Percentiles rank a stretch among this genome's conserved stretches.
Evolutionary conservation across 1,140 invertebrate species (phyloP).

Genomic region (Heterodera schachtii): DNA sequence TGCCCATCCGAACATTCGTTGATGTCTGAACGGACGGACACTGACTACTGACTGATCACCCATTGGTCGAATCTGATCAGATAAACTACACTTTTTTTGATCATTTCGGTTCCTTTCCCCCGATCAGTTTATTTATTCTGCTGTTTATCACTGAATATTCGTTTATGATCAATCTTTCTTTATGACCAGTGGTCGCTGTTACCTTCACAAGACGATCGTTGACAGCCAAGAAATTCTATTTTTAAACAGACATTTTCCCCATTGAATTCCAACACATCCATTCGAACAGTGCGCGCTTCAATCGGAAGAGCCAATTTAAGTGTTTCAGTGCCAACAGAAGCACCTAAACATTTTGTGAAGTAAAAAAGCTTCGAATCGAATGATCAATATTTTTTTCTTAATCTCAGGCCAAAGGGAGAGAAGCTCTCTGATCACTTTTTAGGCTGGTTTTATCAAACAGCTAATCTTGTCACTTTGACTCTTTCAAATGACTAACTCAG

Average conservation of each 20-base stretch:
- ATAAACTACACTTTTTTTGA: too few species aligned
- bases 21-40: conserved; percentile 71
- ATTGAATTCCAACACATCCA: conserved; percentile 84
- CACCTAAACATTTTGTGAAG: too few species aligned
- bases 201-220: conserved; percentile 79
- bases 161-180: neutral
- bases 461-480: too few species aligned
- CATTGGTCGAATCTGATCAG: neutral
- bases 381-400: too few species aligned
- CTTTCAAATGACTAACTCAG: too few species aligned
- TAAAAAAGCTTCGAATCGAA: too few species aligned
- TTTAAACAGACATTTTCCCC: conserved; percentile 81
- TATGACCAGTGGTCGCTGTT: neutral
- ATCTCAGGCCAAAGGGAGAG: too few species aligned
- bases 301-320: conserved; percentile 86
- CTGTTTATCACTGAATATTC: too few species aligned
- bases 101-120: too few species aligned
- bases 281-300: conserved; percentile 83
- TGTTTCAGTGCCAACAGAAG: conserved; percentile 74
- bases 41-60: neutral
- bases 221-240: conserved; percentile 89
- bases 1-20: conserved; percentile 82
- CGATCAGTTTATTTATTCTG: too few species aligned
- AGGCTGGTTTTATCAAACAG: too few species aligned
- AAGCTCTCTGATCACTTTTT: too few species aligned